Conservation (phyloP, 2,797 vertebrate species). For the Danio kyathit region DNA sequence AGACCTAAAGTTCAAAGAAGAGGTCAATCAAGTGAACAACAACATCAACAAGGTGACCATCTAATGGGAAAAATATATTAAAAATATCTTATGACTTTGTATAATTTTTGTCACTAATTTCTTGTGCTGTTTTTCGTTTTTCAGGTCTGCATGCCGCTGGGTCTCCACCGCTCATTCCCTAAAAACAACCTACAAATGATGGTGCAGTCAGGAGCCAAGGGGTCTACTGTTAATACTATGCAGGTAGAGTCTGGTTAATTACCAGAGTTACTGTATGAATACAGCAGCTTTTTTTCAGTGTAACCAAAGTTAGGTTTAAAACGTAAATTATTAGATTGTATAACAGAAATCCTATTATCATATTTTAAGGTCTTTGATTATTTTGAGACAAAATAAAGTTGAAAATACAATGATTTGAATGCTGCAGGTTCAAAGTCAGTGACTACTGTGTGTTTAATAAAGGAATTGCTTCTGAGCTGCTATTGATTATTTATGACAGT, state of each 20-base stretch:
- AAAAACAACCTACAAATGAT: conserved; percentile 98
- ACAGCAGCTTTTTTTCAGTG: background rate
- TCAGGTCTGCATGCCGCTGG: conserved; percentile 94
- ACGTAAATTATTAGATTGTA: background rate
- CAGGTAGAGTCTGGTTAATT: conserved; percentile 80
- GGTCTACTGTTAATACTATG: conserved; percentile 98
- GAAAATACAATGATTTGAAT: no score
- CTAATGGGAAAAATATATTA: background rate
- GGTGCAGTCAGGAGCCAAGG: conserved; percentile 98
- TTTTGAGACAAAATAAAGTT: no score
- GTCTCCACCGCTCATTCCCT: conserved; percentile 92
- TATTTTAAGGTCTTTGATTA: background rate
- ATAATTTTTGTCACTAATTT: background rate
- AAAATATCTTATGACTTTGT: background rate
- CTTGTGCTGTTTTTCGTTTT: conserved; percentile 18
- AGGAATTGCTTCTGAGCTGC: background rate
- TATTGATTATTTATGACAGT: background rate
- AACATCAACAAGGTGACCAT: conserved; percentile 90
- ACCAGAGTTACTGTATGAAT: background rate
- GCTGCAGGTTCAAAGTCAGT: no score
- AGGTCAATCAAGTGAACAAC: conserved; percentile 93
- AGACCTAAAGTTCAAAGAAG: conserved; percentile 96
- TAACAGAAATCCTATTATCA: background rate
- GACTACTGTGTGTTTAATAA: no score
- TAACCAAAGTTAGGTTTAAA: background rate